phyloP scores from a whole-genome alignment of 2,797 vertebrate species.

The Sus cebifrons region DNA sequence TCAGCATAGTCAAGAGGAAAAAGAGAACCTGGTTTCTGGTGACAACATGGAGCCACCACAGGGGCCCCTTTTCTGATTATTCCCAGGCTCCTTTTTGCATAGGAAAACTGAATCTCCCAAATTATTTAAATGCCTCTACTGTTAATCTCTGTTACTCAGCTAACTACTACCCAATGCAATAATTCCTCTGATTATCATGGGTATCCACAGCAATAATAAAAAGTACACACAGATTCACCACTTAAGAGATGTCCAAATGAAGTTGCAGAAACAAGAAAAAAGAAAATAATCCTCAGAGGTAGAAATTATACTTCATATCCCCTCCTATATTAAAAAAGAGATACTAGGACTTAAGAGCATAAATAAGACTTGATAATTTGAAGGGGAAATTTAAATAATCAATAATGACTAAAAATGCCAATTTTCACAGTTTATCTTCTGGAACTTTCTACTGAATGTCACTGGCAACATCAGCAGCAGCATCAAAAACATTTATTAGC shows the following conservation, averaged over 20 bases:
- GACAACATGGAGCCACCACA: not conserved
- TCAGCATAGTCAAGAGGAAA: not conserved
- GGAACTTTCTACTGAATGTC: conserved; percentile 21
- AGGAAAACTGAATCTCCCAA: not conserved
- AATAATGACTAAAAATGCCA: not conserved
- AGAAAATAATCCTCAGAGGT: conserved; percentile 15
- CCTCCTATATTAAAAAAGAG: not conserved
- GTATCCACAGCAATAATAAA: not conserved
- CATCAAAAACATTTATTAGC: conserved; percentile 12
- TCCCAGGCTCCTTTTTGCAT: not conserved
- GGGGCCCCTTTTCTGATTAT: not conserved
- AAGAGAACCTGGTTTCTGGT: not conserved
- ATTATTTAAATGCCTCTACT: not conserved
- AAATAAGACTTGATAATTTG: not conserved
- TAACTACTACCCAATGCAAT: conserved; percentile 11
- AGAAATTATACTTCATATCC: not conserved
- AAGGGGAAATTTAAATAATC: conserved; percentile 48
- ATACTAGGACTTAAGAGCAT: not conserved
- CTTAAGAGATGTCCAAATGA: conserved; percentile 39
- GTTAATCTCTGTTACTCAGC: not conserved
- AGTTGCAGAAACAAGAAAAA: conserved; percentile 13
- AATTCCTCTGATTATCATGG: not conserved
- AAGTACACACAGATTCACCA: not conserved
- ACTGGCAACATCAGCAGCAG: not conserved
- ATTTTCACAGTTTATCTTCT: conserved; percentile 35